phyloP scores from a whole-genome alignment of 2,797 vertebrate species.

The Synaphobranchus kaupii region DNA sequence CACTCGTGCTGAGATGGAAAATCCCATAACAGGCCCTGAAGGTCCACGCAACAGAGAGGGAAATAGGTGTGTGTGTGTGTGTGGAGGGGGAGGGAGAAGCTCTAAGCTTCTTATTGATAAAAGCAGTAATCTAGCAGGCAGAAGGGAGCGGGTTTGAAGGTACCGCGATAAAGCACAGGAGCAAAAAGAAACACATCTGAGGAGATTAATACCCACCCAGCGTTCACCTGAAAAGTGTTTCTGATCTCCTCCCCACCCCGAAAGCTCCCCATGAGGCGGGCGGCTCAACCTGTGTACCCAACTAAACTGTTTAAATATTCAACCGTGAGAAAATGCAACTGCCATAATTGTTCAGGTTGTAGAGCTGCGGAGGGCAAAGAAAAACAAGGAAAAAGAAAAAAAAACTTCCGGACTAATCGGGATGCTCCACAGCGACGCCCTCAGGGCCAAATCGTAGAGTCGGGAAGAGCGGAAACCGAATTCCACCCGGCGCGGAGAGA shows the following conservation, averaged over 20 bases:
- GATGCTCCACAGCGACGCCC: not conserved
- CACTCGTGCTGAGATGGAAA: not conserved
- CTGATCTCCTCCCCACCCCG: not conserved
- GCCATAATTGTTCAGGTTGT: not conserved
- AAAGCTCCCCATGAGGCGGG: fast-evolving
- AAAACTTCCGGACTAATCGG: slow-evolving; percentile 1
- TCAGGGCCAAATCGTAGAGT: too few species aligned
- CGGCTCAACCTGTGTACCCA: not conserved
- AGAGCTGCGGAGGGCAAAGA: not conserved
- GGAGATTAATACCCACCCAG: not conserved
- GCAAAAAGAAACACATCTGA: slow-evolving; percentile 20
- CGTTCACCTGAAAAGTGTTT: not conserved
- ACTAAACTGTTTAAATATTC: slow-evolving; percentile 10
- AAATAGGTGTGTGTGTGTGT: not conserved
- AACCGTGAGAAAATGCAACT: not conserved
- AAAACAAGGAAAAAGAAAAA: not conserved
- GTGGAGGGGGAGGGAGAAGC: not conserved
- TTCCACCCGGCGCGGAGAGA: not conserved
- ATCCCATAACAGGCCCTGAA: slow-evolving; percentile 26
- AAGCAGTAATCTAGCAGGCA: slow-evolving; percentile 46
- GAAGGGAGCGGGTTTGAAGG: slow-evolving; percentile 40
- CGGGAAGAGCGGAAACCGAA: not conserved
- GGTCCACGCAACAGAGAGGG: slow-evolving; percentile 14
- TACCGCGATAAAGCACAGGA: slow-evolving; percentile 16
- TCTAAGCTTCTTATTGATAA: slow-evolving; percentile 39